Evolutionary conservation across 2,113 vertebrate species (phyloP).

Genomic region (Calidris pugnax): DNA sequence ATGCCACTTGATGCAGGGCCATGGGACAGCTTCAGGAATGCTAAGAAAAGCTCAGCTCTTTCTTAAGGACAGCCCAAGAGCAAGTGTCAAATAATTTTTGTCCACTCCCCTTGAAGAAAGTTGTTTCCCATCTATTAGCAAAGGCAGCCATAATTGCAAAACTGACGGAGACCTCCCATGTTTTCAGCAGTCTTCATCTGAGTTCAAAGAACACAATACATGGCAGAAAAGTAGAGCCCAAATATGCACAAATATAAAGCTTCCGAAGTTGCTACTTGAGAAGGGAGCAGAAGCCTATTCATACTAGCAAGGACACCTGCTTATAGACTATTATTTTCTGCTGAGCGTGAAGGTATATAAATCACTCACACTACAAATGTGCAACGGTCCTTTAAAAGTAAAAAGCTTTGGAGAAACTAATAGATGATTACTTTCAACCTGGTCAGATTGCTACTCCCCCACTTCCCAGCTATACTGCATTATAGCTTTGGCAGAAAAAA

Average conservation of each 20-base stretch:
- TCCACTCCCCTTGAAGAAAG: neutral
- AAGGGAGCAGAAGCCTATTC: neutral
- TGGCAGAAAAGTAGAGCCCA: neutral
- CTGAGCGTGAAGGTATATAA: neutral
- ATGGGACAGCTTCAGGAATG: neutral
- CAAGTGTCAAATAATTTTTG: neutral
- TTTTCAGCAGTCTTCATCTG: neutral
- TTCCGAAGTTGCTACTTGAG: neutral
- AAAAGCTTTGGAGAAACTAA: neutral
- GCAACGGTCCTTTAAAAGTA: neutral
- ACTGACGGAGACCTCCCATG: neutral
- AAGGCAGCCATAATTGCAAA: neutral
- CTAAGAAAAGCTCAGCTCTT: neutral
- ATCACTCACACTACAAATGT: neutral
- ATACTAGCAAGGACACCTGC: neutral
- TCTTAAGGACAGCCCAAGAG: neutral
- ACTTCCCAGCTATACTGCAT: neutral
- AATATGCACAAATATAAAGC: neutral
- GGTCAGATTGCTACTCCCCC: neutral
- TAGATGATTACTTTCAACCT: neutral
- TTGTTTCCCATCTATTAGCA: neutral
- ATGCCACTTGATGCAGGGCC: neutral
- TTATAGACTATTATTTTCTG: neutral
- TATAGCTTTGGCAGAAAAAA: neutral
- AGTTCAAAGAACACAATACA: neutral